Percentiles rank a stretch among this genome's conserved stretches.
Evolutionary conservation across 1,140 invertebrate species (phyloP).

Genomic region (Tetraneura akinire): DNA sequence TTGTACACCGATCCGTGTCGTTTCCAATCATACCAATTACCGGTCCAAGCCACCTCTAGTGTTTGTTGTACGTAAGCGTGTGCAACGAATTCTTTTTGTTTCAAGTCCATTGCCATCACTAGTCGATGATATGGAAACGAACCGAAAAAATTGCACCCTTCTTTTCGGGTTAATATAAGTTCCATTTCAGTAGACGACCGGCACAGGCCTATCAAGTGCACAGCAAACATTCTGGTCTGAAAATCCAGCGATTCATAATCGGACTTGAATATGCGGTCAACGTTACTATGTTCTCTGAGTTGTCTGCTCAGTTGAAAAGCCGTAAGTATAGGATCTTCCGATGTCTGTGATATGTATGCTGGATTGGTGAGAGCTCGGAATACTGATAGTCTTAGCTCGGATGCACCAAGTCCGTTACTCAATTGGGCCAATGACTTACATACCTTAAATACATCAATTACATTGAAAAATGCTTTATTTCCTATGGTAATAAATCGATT

Average conservation of each 20-base stretch:
- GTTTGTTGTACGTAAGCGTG: conserved; percentile 73
- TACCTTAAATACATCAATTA: no score
- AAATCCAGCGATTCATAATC: conserved; percentile 8
- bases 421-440: conserved; percentile 22
- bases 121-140: conserved; percentile 65
- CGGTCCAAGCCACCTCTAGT: conserved; percentile 62
- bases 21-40: conserved; percentile 64
- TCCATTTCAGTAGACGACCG: conserved; percentile 64
- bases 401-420: background rate
- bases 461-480: no score
- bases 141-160: conserved; percentile 58
- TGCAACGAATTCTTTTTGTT: conserved; percentile 69
- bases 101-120: conserved; percentile 70
- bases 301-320: conserved; percentile 59
- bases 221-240: background rate
- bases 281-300: background rate
- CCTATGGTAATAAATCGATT: background rate
- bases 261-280: conserved; percentile 5
- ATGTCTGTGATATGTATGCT: conserved; percentile 68
- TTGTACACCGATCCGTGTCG: conserved; percentile 58
- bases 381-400: conserved; percentile 55
- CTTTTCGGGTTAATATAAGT: conserved; percentile 64
- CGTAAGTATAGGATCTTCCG: no score
- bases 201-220: background rate
- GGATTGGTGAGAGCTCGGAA: conserved; percentile 68